These are phyloP conservation scores for Heterotilapia buettikoferi DNA, from an alignment of 2,113 vertebrate species.

Conservation along the genomic window DNA sequence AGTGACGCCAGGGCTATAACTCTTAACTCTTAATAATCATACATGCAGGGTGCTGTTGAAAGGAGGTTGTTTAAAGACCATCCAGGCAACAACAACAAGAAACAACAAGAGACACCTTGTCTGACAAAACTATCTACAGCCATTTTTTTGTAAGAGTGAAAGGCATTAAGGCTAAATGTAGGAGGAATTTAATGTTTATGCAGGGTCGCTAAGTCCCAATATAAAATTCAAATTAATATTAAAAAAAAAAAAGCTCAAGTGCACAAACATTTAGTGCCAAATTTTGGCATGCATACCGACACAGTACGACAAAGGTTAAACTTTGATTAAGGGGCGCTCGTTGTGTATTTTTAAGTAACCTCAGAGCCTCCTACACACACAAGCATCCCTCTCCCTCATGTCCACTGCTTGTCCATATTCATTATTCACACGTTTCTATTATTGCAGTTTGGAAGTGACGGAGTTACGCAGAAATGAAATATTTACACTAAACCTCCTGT, in stretches of 20 bases:
- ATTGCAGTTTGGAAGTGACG: background rate
- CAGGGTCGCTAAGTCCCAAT: rapidly evolving
- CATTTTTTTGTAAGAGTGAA: background rate
- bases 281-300: background rate
- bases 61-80: background rate
- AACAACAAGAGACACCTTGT: background rate
- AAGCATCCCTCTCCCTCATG: background rate
- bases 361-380: background rate
- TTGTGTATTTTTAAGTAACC: background rate
- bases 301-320: background rate
- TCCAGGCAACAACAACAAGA: background rate
- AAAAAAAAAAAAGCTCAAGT: background rate
- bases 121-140: background rate
- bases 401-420: background rate
- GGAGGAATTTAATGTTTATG: background rate
- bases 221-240: background rate
- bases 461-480: background rate
- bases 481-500: background rate
- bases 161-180: background rate
- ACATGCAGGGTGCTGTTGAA: background rate
- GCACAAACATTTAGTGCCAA: background rate
- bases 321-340: background rate
- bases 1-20: background rate
- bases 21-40: background rate
- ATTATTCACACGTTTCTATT: background rate